Evolutionary conservation across 2,113 vertebrate genomes (phyloP).

Genomic region (Pangasianodon hypophthalmus): DNA sequence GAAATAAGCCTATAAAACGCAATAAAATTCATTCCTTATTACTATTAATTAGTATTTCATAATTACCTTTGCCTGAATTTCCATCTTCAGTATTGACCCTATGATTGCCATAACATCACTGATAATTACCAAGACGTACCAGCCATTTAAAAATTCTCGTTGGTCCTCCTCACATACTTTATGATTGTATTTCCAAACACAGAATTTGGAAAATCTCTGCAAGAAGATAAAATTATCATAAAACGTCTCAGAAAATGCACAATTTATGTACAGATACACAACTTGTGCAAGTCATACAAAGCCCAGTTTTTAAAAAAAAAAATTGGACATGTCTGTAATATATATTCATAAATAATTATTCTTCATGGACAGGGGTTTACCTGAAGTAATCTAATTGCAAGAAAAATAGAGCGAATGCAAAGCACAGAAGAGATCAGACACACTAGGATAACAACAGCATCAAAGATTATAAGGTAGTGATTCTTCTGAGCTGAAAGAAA

Average conservation of each 20-base stretch:
- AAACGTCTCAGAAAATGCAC: not conserved
- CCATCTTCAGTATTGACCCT: conserved; percentile 95
- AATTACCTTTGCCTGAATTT: conserved; percentile 93
- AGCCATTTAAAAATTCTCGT: conserved; percentile 89
- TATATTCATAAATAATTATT: not conserved
- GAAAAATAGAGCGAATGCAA: conserved; percentile 88
- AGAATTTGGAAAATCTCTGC: conserved; percentile 87
- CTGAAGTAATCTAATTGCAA: conserved; percentile 85
- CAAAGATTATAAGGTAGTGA: conserved; percentile 86
- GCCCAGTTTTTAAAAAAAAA: not conserved
- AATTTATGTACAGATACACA: not conserved
- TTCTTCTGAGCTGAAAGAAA: conserved; percentile 87
- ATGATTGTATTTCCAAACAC: conserved; percentile 81
- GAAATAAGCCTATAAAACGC: not conserved
- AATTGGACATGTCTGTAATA: not conserved
- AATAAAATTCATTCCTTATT: not conserved
- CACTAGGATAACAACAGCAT: conserved; percentile 84
- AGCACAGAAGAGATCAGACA: conserved; percentile 87
- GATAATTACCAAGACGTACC: conserved; percentile 90
- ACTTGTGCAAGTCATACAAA: not conserved
- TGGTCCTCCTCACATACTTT: conserved; percentile 79
- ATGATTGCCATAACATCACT: conserved; percentile 90
- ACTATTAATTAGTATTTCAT: not conserved
- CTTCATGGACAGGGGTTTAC: conserved; percentile 64
- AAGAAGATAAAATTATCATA: conserved; percentile 41